Evolutionary conservation across 2,113 vertebrate species (phyloP), one percentile per base, ranked within the genome.

Genomic region (Pedionomus torquatus): DNA sequence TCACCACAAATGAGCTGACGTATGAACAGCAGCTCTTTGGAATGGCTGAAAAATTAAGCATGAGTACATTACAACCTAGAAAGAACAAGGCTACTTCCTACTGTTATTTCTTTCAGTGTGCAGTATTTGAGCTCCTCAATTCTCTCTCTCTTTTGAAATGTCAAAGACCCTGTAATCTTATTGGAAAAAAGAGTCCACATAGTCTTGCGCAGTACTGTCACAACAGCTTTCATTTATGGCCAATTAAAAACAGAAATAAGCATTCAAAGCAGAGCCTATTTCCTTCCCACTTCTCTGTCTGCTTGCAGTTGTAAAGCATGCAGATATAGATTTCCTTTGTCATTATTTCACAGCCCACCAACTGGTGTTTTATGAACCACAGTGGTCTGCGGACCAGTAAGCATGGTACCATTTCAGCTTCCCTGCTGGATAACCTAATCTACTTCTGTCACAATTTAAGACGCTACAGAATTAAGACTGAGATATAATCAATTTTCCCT

Each of bases 161-260:
- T 70, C 55, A 93, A 81, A 95, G 37, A 44, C 31, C 19, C 51
- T 21, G 28, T 66, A 68, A 87, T 94, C 51, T 75, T 58, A 78
- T 11, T 23, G 51, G 55, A 77, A 76, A 84, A 91, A 76, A 74
- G 46, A 71, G 43, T 60, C 61, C 39, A 54, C 1, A 0, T 31
- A 54, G 35, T 33, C 82, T 51, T 87, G 37, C 75, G 23, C 43
- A 46, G 30, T 68, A 48, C 80, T 83, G 41, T 66, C 46, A 76
- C 63, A 92, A 75, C 2, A 33, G 31, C 37, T 84, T 96, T 84
- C 55, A 82, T 65, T 89, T 95, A 84, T 9, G 93, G 48, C 61
- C n/a, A 91, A 89, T 91, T 94, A 93, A 89, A 95, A 95, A 37
- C 11, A 94, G 75, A 92, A 92, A 76, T 82, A 89, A 71, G 55